Evolutionary conservation across 2,797 vertebrate genomes (phyloP).

Genomic region (Craterocephalus amniculus): DNA sequence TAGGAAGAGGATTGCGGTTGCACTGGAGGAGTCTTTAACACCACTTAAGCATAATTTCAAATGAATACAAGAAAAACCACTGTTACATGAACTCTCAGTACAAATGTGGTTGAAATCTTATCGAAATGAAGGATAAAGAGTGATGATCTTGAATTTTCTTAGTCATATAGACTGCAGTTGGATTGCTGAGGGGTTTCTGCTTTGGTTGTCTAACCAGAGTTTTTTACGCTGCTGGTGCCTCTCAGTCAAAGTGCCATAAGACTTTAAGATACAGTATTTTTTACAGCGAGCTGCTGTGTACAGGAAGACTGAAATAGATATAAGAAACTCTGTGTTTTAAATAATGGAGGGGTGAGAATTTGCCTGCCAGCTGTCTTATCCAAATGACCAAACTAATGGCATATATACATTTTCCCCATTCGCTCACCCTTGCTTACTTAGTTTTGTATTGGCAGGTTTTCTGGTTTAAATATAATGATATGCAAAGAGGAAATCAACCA

Average conservation of each 20-base stretch:
- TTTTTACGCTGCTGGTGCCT: slow-evolving; percentile 72
- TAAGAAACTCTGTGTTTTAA: slow-evolving; percentile 20
- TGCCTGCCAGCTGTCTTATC: slow-evolving; percentile 15
- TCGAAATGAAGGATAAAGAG: slow-evolving; percentile 5
- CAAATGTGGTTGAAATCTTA: slow-evolving; percentile 1
- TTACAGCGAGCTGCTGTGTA: slow-evolving; percentile 34
- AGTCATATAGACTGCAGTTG: slow-evolving; percentile 27
- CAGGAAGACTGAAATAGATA: slow-evolving; percentile 11
- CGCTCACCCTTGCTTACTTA: not conserved
- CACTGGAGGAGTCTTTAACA: not conserved
- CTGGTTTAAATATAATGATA: slow-evolving; percentile 35
- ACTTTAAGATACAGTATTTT: slow-evolving; percentile 35
- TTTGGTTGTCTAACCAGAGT: slow-evolving; percentile 60
- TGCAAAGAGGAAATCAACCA: not conserved
- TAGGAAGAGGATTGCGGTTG: not conserved
- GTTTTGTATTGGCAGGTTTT: slow-evolving; percentile 10
- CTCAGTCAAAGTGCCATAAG: slow-evolving; percentile 64
- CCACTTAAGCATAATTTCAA: slow-evolving; percentile 6
- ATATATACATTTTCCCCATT: slow-evolving; percentile 6
- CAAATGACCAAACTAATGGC: not conserved
- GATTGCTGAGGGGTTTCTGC: slow-evolving; percentile 21
- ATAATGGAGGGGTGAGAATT: slow-evolving; percentile 13
- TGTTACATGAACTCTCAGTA: slow-evolving; percentile 15
- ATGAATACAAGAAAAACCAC: not conserved
- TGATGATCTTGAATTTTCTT: slow-evolving; percentile 15